Evolutionary conservation across 2,797 vertebrate species (phyloP).

Genomic region (Enteromius thamalakanensis): DNA sequence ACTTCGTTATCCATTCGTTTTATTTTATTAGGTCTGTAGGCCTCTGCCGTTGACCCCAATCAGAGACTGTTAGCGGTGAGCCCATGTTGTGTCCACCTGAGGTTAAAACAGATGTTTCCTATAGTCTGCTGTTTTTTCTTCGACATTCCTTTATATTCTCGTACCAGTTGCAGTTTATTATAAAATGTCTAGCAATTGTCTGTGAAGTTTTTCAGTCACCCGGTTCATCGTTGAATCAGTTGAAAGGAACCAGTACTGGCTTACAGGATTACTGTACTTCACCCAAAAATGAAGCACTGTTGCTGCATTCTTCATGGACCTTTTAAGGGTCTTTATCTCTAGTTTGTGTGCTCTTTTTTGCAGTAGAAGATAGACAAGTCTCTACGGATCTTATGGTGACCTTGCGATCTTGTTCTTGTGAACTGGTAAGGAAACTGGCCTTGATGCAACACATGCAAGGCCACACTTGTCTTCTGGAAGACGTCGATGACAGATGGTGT

Average conservation of each 20-base stretch:
- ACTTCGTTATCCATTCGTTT: constrained; percentile 45
- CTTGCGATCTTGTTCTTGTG: constrained; percentile 53
- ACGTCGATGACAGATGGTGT: constrained; percentile 63
- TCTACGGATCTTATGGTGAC: constrained; percentile 60
- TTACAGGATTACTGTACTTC: constrained; percentile 23
- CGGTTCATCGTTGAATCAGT: constrained; percentile 1
- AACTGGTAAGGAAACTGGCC: constrained; percentile 42
- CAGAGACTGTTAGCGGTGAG: constrained; percentile 31
- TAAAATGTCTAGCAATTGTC: constrained; percentile 39
- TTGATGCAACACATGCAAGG: constrained; percentile 54
- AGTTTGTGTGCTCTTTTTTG: constrained; percentile 11
- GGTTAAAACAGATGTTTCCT: constrained; percentile 44
- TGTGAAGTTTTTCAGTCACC: constrained; percentile 46
- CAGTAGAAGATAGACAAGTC: constrained; percentile 46
- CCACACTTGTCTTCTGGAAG: constrained; percentile 54
- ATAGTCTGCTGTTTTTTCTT: constrained; percentile 16
- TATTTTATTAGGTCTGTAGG: constrained; percentile 49
- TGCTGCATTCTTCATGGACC: not conserved
- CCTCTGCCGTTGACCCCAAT: constrained; percentile 36
- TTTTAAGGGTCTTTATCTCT: not conserved
- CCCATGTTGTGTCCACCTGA: constrained; percentile 37
- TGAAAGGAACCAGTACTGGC: constrained; percentile 23
- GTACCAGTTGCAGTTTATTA: constrained; percentile 25
- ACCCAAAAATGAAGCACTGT: not conserved
- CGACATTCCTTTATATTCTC: constrained; percentile 38